Base-by-base conservation (phyloP, 2,888 invertebrate genomes). In the Apamea sordens region DNA sequence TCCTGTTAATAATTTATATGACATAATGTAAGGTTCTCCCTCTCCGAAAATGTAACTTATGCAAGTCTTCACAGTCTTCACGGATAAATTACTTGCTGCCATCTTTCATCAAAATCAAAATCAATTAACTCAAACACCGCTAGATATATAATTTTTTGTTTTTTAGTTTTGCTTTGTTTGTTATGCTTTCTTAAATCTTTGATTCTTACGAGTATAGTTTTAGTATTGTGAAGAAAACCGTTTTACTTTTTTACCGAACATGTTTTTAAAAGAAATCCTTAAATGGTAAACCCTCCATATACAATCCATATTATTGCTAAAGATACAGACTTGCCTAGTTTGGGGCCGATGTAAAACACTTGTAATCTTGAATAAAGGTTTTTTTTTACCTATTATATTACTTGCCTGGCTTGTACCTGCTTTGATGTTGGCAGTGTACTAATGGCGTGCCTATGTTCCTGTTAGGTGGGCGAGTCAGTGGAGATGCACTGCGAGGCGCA, bases 401-500 rank as follows among this genome's bases (percentile, higher is more conserved):
- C 6, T 50, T 50, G 50, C 18, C 50, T 56, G 24, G 1, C 11
- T 56, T n/a, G 4, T 28, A 41, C 28, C 77, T 5, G 21, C 53
- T 47, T 64, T 11, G 28, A 53, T 36, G 8, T 21, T 41, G 50
- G 32, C 3, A 8, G 24, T 13, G 15, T 41, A 32, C 3, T 47
- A 24, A 71, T 11, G 0, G 0, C 8, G 36, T 53, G 6, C 24
- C 32, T 24, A 3, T 72, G 13, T 53, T 8, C 7, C 1, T n/a
- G 67, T 0, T 21, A 96, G 96, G 97, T 98, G 73, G 99, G 99
- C 63, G 99, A 99, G 92, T 98, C 98, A 68, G 99, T 99, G 41
- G 99, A 99, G 93, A 99, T 99, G 98, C 98, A 98, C 92, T 99
- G 99, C 96, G 99, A 98, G 90, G 99, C 99, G 73, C 98, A 98